These are phyloP conservation scores for Leptinotarsa texana DNA, from an alignment of 1,140 invertebrate genomes.

Conservation along the genomic window DNA sequence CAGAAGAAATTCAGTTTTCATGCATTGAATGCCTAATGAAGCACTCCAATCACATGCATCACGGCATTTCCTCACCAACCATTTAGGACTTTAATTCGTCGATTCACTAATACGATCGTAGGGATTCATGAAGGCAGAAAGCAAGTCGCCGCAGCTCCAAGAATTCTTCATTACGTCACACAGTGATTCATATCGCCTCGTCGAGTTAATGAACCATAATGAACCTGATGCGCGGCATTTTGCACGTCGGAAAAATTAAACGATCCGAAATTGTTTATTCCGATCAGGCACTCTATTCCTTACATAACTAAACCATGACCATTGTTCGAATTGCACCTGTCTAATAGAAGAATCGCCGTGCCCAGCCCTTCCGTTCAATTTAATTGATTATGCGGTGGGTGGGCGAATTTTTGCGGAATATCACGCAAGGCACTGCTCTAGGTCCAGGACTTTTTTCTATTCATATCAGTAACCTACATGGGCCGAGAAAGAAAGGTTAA, in stretches of 20 bases:
- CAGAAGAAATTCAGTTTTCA: too few species aligned
- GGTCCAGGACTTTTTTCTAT: too few species aligned
- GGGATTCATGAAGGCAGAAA: not conserved
- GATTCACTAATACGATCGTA: too few species aligned
- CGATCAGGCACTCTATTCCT: constrained; percentile 2
- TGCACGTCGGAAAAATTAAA: not conserved
- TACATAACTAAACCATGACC: constrained; percentile 6
- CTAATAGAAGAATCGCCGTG: not conserved
- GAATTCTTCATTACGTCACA: not conserved
- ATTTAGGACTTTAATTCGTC: too few species aligned
- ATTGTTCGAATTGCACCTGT: not conserved
- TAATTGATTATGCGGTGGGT: not conserved
- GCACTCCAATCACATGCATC: too few species aligned
- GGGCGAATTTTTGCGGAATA: not conserved
- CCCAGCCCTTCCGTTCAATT: not conserved
- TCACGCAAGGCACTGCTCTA: too few species aligned
- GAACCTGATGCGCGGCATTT: not conserved
- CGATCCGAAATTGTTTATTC: not conserved
- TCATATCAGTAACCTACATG: too few species aligned
- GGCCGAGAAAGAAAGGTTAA: too few species aligned
- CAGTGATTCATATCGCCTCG: not conserved
- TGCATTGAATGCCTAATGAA: too few species aligned
- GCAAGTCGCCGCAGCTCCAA: not conserved
- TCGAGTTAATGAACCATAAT: constrained; percentile 2
- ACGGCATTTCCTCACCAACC: too few species aligned